Evolutionary conservation across 2,797 vertebrate species (phyloP).

Genomic region (Ataeniobius toweri): DNA sequence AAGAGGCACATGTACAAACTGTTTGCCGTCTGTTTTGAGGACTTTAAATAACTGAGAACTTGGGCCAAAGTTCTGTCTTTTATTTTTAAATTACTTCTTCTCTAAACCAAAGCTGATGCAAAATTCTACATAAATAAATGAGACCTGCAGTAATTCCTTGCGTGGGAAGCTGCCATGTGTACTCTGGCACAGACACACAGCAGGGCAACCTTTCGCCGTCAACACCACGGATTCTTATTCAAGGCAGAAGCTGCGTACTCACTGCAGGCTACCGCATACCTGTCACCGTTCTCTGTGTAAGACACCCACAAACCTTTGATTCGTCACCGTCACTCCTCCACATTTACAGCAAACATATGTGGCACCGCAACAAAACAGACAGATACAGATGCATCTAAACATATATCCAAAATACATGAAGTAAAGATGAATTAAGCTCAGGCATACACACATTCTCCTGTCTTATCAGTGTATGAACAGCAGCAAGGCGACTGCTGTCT

Average conservation of each 20-base stretch:
- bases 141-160: neutral
- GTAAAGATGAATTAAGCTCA: neutral
- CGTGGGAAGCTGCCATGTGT: neutral
- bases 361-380: constrained; percentile 6
- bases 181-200: neutral
- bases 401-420: neutral
- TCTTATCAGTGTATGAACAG: constrained; percentile 41
- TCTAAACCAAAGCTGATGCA: neutral
- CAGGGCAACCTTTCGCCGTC: constrained; percentile 7
- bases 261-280: constrained; percentile 23
- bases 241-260: constrained; percentile 20
- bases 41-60: neutral
- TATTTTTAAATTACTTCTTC: neutral
- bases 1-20: neutral
- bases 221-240: constrained; percentile 2
- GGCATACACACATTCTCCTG: neutral
- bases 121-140: neutral
- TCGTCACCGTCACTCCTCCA: constrained; percentile 25
- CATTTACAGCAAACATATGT: constrained; percentile 11
- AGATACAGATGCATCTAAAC: constrained; percentile 1
- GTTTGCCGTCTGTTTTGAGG: neutral
- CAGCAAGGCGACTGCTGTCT: constrained; percentile 28
- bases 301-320: constrained; percentile 35
- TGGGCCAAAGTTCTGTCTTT: neutral
- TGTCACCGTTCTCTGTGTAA: constrained; percentile 10